phyloP scores from a whole-genome alignment of 2,888 invertebrate genomes.

The Diarsia mendica region DNA sequence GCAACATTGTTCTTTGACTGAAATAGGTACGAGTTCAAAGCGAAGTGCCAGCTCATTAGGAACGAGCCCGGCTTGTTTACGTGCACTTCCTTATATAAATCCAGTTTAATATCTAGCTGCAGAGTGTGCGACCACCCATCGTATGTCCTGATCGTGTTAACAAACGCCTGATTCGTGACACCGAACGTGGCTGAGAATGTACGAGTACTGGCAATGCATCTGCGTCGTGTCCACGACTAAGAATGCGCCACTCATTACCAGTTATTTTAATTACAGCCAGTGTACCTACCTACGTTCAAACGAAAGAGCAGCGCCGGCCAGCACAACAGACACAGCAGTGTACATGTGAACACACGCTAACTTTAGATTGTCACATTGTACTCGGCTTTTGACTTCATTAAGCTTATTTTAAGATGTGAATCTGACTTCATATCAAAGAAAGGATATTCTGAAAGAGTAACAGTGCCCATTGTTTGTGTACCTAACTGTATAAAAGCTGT shows the following conservation, averaged over 20 bases:
- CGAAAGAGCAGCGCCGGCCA: constrained; percentile 62
- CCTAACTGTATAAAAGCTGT: constrained; percentile 63
- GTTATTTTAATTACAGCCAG: constrained; percentile 81
- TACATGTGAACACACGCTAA: constrained; percentile 63
- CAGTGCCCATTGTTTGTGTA: constrained; percentile 64
- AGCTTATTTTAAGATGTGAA: constrained; percentile 56
- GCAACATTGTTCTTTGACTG: constrained; percentile 83
- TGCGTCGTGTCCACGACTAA: constrained; percentile 73
- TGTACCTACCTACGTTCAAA: constrained; percentile 59
- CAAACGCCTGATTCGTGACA: constrained; percentile 58
- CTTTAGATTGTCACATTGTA: constrained; percentile 61
- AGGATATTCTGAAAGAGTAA: constrained; percentile 63
- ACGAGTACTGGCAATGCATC: constrained; percentile 70
- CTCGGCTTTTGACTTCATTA: constrained; percentile 60
- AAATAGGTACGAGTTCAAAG: constrained; percentile 85
- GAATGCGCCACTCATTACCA: constrained; percentile 82
- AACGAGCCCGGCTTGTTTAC: constrained; percentile 73
- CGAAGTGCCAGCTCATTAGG: constrained; percentile 80
- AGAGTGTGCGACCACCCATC: constrained; percentile 57
- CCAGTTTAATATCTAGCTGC: constrained; percentile 43
- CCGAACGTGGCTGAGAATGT: constrained; percentile 56
- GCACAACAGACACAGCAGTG: too few species aligned
- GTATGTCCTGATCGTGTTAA: constrained; percentile 51
- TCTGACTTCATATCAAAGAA: constrained; percentile 50
- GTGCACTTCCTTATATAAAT: constrained; percentile 70